Base-by-base conservation (phyloP, 2,797 vertebrate species). In the Myoxocephalus aenaeus region DNA sequence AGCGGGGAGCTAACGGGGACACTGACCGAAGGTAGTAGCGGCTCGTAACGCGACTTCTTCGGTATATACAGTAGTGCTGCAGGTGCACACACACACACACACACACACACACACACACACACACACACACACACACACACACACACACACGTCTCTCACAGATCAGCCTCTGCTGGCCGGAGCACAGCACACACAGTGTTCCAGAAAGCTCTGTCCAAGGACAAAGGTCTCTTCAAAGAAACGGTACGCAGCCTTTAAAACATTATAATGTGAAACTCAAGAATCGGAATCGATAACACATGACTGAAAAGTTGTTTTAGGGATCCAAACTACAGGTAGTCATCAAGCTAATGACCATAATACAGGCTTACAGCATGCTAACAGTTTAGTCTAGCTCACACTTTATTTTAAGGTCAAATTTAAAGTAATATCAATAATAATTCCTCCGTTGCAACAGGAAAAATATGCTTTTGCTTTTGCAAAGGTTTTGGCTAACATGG, bases 91-190 rank as follows among this genome's bases (percentile, higher is more conserved):
- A 18, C 3, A 48, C 29, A 29, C 22, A 62, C 29, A 29, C 29
- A 29, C 29, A 29, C n/a, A n/a, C n/a, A n/a, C n/a, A n/a, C n/a
- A n/a, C n/a, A n/a, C n/a, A n/a, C n/a, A n/a, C n/a, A n/a, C n/a
- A n/a, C n/a, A n/a, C n/a, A n/a, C n/a, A n/a, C n/a, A n/a, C n/a
- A n/a, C n/a, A n/a, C n/a, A n/a, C n/a, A n/a, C n/a, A n/a, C n/a
- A n/a, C n/a, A n/a, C n/a, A n/a, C n/a, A n/a, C n/a, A n/a, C n/a
- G n/a, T n/a, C n/a, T n/a, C 51, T 85, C 77, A 68, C 58, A 64
- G 69, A 48, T 77, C 64, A 54, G 71, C 59, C 77, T 48, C 36
- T 27, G 66, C 48, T 11, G 58, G 46, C 40, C 69, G 50, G 34
- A 77, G 36, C 73, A 44, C 64, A 71, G 29, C 6, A 3, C 42